Conservation (phyloP, 2,113 vertebrate genomes). For the Apodemus sylvaticus region DNA sequence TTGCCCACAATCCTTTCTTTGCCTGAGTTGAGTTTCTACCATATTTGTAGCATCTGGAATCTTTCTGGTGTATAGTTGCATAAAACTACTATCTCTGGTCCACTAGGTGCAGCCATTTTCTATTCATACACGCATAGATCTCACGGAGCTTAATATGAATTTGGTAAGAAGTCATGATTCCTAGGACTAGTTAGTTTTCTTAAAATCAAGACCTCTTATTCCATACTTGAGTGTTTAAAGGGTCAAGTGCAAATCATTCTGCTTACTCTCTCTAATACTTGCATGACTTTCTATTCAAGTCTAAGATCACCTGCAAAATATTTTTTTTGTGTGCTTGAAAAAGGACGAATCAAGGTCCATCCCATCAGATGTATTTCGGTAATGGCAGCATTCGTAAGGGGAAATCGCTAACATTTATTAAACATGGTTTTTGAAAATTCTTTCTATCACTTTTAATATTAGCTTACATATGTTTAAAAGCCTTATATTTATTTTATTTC, state of each 20-base stretch:
- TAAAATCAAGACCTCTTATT: not conserved
- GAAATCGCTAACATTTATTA: not conserved
- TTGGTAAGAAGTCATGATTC: not conserved
- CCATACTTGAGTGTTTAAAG: not conserved
- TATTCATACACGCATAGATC: not conserved
- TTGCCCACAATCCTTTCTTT: not conserved
- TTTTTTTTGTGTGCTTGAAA: not conserved
- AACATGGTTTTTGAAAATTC: conserved; percentile 1
- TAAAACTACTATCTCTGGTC: not conserved
- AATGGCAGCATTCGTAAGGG: not conserved
- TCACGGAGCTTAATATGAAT: conserved; percentile 1
- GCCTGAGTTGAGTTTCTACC: not conserved
- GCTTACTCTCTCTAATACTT: not conserved
- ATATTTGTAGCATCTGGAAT: not conserved
- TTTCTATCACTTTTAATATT: not conserved
- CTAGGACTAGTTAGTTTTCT: not conserved
- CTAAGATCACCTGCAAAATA: not conserved
- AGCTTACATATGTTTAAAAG: not conserved
- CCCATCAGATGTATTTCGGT: not conserved
- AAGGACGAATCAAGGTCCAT: not conserved
- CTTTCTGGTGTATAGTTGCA: not conserved
- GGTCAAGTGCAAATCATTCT: not conserved
- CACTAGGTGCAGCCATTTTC: no score
- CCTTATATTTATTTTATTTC: not conserved
- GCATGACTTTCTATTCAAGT: not conserved